Percentiles rank a stretch among this genome's conserved stretches.
These are phyloP conservation scores for Tetranychus piercei DNA, from an alignment of 2,888 invertebrate genomes.

Conservation along the genomic window DNA sequence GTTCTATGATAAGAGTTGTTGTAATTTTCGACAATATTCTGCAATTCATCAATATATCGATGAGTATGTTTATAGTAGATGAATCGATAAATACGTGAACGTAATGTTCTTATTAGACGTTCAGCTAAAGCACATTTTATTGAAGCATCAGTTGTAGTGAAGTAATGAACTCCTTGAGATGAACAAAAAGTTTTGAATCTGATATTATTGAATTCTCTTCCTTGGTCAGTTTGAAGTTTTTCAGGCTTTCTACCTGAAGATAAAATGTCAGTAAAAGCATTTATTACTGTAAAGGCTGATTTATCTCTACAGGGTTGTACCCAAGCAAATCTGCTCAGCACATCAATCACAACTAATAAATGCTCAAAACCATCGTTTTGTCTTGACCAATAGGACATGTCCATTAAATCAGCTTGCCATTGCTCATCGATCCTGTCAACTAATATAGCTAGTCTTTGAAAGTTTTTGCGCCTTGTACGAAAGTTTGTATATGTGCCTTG, in stretches of 20 bases:
- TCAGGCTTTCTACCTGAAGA: neutral
- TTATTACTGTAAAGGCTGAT: conserved; percentile 16
- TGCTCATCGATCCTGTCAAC: conserved; percentile 25
- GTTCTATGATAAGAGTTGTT: conserved; percentile 4
- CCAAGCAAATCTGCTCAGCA: conserved; percentile 26
- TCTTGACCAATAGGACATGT: conserved; percentile 16
- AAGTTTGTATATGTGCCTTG: neutral
- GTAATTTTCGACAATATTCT: neutral
- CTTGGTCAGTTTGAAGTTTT: conserved; percentile 23
- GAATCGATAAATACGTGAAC: conserved; percentile 27
- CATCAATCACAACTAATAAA: conserved; percentile 26
- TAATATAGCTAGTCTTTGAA: conserved; percentile 8
- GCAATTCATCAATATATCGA: conserved; percentile 4
- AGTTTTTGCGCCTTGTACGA: neutral
- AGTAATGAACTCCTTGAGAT: conserved; percentile 20
- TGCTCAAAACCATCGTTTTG: conserved; percentile 25
- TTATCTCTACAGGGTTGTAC: conserved; percentile 25
- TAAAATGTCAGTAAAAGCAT: neutral
- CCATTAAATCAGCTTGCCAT: conserved; percentile 25
- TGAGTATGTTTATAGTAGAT: conserved; percentile 27
- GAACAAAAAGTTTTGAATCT: conserved; percentile 15
- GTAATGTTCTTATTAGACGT: conserved; percentile 28
- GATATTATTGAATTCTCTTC: conserved; percentile 23
- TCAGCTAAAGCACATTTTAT: conserved; percentile 29
- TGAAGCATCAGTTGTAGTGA: conserved; percentile 26